Conservation (phyloP, 2,888 invertebrate genomes). For the Mellilla xanthometata region DNA sequence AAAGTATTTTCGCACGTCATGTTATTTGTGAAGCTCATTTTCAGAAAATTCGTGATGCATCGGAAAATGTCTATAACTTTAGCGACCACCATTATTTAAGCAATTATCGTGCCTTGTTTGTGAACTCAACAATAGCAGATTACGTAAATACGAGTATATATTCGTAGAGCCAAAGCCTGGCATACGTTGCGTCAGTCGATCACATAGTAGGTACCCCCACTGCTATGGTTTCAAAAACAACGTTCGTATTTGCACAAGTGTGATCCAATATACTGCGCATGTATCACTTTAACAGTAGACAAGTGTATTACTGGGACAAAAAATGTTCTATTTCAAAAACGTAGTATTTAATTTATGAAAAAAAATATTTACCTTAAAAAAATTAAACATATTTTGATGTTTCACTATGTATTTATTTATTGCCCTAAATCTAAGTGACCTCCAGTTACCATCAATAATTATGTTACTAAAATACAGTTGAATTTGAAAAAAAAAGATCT, state of each 20-base stretch:
- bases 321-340: constrained; percentile 42
- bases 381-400: too few relatives aligned
- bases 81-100: constrained; percentile 21
- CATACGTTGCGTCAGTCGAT: constrained; percentile 62
- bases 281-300: constrained; percentile 25
- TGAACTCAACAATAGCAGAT: constrained; percentile 39
- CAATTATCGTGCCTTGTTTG: constrained; percentile 40
- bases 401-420: too few relatives aligned
- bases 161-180: not conserved
- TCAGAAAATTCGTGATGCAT: too few relatives aligned
- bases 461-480: too few relatives aligned
- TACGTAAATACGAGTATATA: constrained; percentile 39
- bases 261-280: constrained; percentile 51
- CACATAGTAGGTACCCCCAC: constrained; percentile 48
- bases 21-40: too few relatives aligned
- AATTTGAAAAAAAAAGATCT: too few relatives aligned
- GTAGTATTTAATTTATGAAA: too few relatives aligned
- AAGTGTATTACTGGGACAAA: constrained; percentile 32
- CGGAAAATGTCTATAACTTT: too few relatives aligned
- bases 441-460: too few relatives aligned
- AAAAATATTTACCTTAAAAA: too few relatives aligned
- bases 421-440: too few relatives aligned
- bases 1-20: too few relatives aligned
- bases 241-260: constrained; percentile 70
- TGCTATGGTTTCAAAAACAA: constrained; percentile 69